These are phyloP conservation scores for Pseudochirops cupreus DNA, from an alignment of 2,797 vertebrate genomes.

Conservation along the genomic window DNA sequence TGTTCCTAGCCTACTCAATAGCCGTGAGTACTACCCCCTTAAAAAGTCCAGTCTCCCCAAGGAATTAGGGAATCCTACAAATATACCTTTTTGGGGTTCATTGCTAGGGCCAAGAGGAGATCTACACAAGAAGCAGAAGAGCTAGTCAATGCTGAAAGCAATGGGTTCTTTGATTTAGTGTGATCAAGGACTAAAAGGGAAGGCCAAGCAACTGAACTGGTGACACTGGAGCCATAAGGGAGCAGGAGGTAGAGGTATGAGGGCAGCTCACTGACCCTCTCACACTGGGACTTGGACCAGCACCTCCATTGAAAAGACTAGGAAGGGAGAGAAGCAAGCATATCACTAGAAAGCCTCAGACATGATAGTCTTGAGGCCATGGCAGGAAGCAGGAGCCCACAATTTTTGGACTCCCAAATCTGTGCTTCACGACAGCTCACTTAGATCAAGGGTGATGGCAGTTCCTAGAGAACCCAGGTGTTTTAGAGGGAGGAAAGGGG, in stretches of 20 bases:
- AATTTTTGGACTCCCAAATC: too few relatives aligned
- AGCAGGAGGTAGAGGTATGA: not conserved
- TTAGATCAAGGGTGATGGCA: too few relatives aligned
- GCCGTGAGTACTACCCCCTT: constrained; percentile 87
- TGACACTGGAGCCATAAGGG: not conserved
- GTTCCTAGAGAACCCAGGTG: not conserved
- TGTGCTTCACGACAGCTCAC: too few relatives aligned
- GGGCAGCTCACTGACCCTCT: too few relatives aligned
- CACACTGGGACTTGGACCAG: too few relatives aligned
- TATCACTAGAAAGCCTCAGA: not conserved
- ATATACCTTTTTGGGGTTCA: not conserved
- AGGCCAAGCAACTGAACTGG: not conserved
- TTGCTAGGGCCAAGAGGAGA: not conserved
- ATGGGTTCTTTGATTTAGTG: not conserved
- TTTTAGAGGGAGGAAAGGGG: not conserved
- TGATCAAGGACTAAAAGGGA: not conserved
- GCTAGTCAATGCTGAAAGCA: not conserved
- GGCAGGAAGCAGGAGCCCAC: too few relatives aligned
- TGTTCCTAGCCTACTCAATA: constrained; percentile 95
- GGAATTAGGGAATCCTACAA: not conserved
- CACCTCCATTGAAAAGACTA: not conserved
- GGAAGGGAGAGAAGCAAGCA: too few relatives aligned
- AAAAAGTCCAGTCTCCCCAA: constrained; percentile 23
- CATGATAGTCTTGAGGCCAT: too few relatives aligned
- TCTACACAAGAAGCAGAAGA: too few relatives aligned